These are phyloP conservation scores for Erannis defoliaria DNA, from an alignment of 2,888 invertebrate genomes.

Conservation along the genomic window DNA sequence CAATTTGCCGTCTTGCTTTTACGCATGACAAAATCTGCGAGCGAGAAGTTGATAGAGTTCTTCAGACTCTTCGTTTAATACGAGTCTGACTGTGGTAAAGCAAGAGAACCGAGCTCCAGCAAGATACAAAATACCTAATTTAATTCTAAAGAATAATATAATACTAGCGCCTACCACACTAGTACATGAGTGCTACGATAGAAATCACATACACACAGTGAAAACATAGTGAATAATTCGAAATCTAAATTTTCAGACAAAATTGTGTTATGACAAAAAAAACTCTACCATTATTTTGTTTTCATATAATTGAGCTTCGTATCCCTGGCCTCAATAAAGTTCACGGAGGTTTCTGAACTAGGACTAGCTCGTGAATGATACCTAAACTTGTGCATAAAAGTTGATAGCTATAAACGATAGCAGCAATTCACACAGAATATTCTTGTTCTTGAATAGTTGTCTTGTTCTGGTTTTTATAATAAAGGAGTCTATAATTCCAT, in stretches of 20 bases:
- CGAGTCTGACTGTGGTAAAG: too few species aligned
- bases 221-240: background rate
- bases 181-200: too few species aligned
- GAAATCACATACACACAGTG: background rate
- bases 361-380: background rate
- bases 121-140: background rate
- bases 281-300: background rate
- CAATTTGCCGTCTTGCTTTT: too few species aligned
- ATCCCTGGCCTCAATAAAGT: constrained; percentile 1
- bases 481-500: background rate
- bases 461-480: too few species aligned
- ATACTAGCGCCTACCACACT: too few species aligned
- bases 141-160: background rate
- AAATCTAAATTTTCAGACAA: background rate
- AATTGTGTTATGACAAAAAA: background rate
- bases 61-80: too few species aligned
- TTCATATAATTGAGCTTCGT: background rate
- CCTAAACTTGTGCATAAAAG: background rate
- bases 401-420: background rate
- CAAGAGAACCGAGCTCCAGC: too few species aligned
- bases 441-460: background rate
- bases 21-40: too few species aligned
- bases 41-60: too few species aligned
- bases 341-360: background rate
- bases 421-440: background rate